These are phyloP conservation scores for Agrochola lychnidis DNA, from an alignment of 2,888 invertebrate genomes.

Conservation along the genomic window DNA sequence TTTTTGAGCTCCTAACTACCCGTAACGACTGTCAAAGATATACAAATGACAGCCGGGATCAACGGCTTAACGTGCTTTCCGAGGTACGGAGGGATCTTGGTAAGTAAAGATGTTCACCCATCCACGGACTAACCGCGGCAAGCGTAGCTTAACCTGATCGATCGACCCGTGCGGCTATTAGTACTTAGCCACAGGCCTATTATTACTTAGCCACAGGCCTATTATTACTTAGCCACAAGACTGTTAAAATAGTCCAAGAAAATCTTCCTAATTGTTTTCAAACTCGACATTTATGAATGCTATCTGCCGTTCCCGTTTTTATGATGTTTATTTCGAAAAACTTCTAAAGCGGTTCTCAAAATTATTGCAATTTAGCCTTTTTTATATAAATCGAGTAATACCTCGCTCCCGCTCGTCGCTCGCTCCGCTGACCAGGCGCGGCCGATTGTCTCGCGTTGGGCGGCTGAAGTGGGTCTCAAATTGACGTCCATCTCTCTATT, in stretches of 20 bases:
- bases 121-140: no score
- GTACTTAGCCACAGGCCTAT: no score
- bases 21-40: no score
- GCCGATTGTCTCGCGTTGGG: constrained; percentile 67
- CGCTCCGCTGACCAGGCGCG: constrained; percentile 51
- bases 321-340: not conserved
- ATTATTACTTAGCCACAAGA: not conserved
- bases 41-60: no score
- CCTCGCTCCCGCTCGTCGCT: constrained; percentile 31
- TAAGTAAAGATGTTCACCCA: no score
- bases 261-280: not conserved
- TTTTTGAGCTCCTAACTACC: no score
- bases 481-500: constrained; percentile 80
- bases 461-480: constrained; percentile 79
- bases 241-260: not conserved
- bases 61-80: no score
- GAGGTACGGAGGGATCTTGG: no score
- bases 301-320: not conserved
- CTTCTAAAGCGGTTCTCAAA: not conserved
- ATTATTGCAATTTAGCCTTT: not conserved
- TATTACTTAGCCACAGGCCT: no score
- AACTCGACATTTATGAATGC: not conserved
- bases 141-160: no score
- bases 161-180: no score
- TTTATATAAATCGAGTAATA: not conserved